Evolutionary conservation across 2,797 vertebrate genomes (phyloP), one percentile per base, ranked within the genome.

Genomic region (Tadarida brasiliensis): DNA sequence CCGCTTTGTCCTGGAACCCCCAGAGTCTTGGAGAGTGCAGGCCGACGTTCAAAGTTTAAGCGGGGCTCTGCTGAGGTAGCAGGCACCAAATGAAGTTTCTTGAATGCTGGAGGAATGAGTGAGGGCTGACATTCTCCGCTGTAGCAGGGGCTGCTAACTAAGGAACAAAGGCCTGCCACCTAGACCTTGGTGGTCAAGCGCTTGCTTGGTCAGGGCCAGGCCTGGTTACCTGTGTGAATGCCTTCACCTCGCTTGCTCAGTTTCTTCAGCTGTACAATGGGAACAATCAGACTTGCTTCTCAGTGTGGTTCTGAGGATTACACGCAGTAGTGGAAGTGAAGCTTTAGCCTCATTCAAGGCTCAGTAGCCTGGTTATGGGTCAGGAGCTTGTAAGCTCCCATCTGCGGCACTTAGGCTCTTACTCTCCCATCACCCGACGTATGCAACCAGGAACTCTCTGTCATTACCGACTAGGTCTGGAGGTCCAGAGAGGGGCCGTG

Each of bases 121-220:
- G 28, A 56, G 30, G 39, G n/a, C 11, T 26, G 39, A 44, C 39
- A 7, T 44, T 35, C 17, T 24, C 19, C 81, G n/a, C 28, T 16
- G 80, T 5, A 30, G 39, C 44, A 56, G 19, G 11, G 30, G 33
- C n/a, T 20, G 44, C 39, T 20, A 10, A 59, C 22, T 11, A 76
- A 56, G n/a, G 1, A 26, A 56, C 44, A 22, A 17, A 54, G n/a
- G 49, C 54, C 9, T 35, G 5, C n/a, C 30, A 39, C 22, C 20
- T 22, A 17, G 11, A 51, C 11, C 56, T 0, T 0, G 0, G 24
- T 1, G n/a, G 39, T 17, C n/a, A 47, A 19, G 56, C n/a, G n/a
- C n/a, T n/a, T 0, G 49, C 30, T 5, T 8, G 22, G 30, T 57
- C 35, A 28, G 33, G 70, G 54, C 86, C 74, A 33, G 2, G 12